Base-by-base conservation (phyloP, 2,888 invertebrate species). In the Eupithecia exiguata region DNA sequence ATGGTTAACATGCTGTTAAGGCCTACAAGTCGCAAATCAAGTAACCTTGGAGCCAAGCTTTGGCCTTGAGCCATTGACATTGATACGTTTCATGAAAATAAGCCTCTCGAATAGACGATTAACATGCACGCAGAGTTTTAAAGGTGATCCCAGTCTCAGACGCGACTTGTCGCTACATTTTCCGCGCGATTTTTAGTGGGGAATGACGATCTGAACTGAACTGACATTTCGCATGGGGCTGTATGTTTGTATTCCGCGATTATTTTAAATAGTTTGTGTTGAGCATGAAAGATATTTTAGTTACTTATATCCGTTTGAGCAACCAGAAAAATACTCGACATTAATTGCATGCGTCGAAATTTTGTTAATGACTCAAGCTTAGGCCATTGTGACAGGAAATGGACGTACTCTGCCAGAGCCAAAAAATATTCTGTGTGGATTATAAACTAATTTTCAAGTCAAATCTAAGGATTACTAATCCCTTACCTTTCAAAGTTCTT, bases 21-120 rank as follows among this genome's bases (percentile, higher is more conserved):
- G 35, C n/a, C 63, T 38, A n/a, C 30, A 61, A 61, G 30, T 62
- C 70, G 69, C 77, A 77, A 78, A 78, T 80, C 77, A 80, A 71
- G 12, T 58, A 70, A 76, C 78, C 77, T 77, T 78, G 70, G 65
- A 72, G 72, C 53, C 43, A 67, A 72, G 63, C 40, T 68, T 40
- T 49, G 58, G 63, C 74, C 76, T 72, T 76, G 71, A 68, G 70
- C 72, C 72, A 74, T 68, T 77, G 74, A 70, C 75, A 66, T 77
- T 77, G 70, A 71, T 70, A 65, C 75, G 70, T 74, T 76, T 66
- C 62, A 67, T 69, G 61, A 70, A 69, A 63, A 74, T 69, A 62
- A 68, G 63, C 69, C 65, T 35, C 65, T 69, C 62, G 61, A 73
- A 70, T 71, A 69, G 73, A 61, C 61, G 69, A 71, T 76, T 69